phyloP scores from a whole-genome alignment of 2,797 vertebrate genomes.

The Pelobates cultripes region DNA sequence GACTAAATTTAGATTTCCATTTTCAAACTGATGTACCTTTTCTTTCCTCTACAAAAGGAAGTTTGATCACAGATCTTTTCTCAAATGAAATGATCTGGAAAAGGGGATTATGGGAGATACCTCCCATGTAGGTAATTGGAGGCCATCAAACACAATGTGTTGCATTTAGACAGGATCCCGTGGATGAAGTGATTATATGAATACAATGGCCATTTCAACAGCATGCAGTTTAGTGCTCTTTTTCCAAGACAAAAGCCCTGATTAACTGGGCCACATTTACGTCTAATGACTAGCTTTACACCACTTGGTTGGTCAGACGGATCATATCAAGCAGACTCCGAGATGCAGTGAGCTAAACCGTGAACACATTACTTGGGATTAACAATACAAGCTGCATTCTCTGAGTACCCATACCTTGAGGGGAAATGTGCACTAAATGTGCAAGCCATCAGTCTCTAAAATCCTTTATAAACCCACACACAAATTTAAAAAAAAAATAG shows the following conservation, averaged over 20 bases:
- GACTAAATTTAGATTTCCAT: too few relatives aligned
- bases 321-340: neutral
- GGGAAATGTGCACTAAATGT: neutral
- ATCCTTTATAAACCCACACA: too few relatives aligned
- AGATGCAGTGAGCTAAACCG: neutral
- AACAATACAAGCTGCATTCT: neutral
- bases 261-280: conserved; percentile 15
- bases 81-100: conserved; percentile 25
- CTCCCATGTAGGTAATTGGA: neutral
- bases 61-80: neutral
- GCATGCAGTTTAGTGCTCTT: neutral
- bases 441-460: too few relatives aligned
- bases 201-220: conserved; percentile 14
- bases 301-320: neutral
- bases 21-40: too few relatives aligned
- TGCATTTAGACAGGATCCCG: conserved; percentile 23
- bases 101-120: neutral
- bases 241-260: conserved; percentile 8
- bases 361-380: neutral
- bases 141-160: conserved; percentile 14
- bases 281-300: neutral
- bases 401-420: neutral
- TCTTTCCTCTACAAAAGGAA: too few relatives aligned
- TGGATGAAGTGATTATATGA: conserved; percentile 12
- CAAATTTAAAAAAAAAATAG: too few relatives aligned